Evolutionary conservation across 2,888 invertebrate genomes (phyloP).

Genomic region (Eledone cirrhosa): DNA sequence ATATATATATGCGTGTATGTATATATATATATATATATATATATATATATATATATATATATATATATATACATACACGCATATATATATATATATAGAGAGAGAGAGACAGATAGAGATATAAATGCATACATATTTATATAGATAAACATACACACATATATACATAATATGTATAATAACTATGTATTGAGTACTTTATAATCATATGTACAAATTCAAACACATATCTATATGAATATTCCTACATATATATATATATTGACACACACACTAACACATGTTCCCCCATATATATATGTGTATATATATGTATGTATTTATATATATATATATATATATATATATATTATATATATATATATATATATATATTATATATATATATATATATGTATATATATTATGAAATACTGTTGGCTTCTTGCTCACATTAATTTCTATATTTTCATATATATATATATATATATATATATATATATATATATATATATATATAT

Average conservation of each 20-base stretch:
- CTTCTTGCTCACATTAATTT: too few species aligned
- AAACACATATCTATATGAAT: neutral
- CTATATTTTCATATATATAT: too few species aligned
- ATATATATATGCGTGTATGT: neutral
- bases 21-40: neutral
- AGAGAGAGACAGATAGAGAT: too few species aligned
- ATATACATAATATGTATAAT: too few species aligned
- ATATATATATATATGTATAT: neutral
- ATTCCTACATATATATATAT: neutral
- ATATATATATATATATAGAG: too few species aligned
- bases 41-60: neutral
- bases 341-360: neutral
- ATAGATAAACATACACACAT: too few species aligned
- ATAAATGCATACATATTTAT: too few species aligned
- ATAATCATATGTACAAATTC: neutral
- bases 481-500: neutral
- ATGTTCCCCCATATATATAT: neutral
- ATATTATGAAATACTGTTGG: too few species aligned
- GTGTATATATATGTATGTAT: neutral
- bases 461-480: conserved; percentile 13
- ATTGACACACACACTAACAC: neutral
- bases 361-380: neutral
- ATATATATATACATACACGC: neutral
- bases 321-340: neutral
- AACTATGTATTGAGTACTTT: too few species aligned